Conservation (phyloP, 1,140 invertebrate genomes). For the Drosophila arawakana region DNA sequence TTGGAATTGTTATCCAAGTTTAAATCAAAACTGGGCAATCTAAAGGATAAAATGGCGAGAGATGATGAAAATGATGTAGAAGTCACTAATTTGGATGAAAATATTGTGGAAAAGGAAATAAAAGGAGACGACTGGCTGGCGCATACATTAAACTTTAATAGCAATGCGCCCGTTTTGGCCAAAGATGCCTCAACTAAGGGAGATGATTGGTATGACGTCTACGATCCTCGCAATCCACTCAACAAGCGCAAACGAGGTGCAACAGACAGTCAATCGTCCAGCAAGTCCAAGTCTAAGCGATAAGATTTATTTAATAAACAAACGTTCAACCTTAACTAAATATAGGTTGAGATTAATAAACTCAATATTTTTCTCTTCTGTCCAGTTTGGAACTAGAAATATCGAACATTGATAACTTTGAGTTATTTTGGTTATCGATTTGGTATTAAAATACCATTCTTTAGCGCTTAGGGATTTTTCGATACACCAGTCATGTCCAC, state of each 20-base stretch:
- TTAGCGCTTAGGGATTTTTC: slow-evolving; percentile 16
- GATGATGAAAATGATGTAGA: slow-evolving; percentile 67
- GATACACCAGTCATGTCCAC: neutral
- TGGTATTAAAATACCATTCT: neutral
- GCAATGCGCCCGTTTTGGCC: slow-evolving; percentile 91
- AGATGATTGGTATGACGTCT: slow-evolving; percentile 98
- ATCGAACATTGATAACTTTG: neutral
- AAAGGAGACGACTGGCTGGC: slow-evolving; percentile 88
- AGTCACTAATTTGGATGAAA: slow-evolving; percentile 44
- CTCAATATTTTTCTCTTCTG: too few species aligned
- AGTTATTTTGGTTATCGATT: neutral
- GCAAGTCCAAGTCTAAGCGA: slow-evolving; percentile 49
- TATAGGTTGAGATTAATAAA: too few species aligned
- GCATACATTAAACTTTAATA: slow-evolving; percentile 92
- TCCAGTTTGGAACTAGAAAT: too few species aligned
- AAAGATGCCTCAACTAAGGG: slow-evolving; percentile 97
- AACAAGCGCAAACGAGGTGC: slow-evolving; percentile 94
- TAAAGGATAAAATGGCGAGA: slow-evolving; percentile 86
- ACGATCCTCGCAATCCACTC: slow-evolving; percentile 97
- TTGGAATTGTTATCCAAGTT: slow-evolving; percentile 93
- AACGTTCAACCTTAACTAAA: too few species aligned
- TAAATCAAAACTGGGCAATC: slow-evolving; percentile 89
- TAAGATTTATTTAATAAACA: slow-evolving; percentile 14
- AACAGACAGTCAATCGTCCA: slow-evolving; percentile 33
- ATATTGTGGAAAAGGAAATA: slow-evolving; percentile 85